phyloP scores from a whole-genome alignment of 2,888 invertebrate genomes.

The Leucophenga maculata region DNA sequence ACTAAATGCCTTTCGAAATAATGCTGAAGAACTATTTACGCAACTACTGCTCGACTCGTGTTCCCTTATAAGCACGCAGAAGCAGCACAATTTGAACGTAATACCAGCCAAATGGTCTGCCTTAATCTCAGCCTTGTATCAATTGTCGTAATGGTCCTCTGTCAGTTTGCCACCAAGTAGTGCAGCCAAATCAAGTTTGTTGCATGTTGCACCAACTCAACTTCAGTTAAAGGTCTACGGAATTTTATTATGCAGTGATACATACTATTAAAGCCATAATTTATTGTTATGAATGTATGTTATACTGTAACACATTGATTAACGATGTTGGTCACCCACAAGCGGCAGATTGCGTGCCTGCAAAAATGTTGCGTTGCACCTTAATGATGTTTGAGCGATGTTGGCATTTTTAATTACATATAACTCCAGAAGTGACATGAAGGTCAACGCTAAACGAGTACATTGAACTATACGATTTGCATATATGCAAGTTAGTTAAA shows the following conservation, averaged over 20 bases:
- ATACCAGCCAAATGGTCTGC: neutral
- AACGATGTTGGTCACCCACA: constrained; percentile 24
- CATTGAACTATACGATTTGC: too few relatives aligned
- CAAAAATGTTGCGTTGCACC: neutral
- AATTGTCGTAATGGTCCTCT: neutral
- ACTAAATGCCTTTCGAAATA: neutral
- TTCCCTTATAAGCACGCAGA: neutral
- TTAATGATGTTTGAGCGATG: constrained; percentile 6
- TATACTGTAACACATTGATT: constrained; percentile 14
- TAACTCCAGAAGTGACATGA: too few relatives aligned
- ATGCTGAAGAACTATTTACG: neutral
- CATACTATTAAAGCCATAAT: constrained; percentile 1
- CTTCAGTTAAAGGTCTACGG: constrained; percentile 1
- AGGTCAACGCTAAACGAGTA: too few relatives aligned
- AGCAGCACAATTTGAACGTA: neutral
- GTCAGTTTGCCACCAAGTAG: neutral
- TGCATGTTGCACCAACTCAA: neutral
- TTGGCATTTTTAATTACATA: neutral
- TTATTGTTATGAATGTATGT: constrained; percentile 1
- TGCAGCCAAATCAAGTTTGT: neutral
- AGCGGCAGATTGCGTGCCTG: neutral
- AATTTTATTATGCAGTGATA: neutral
- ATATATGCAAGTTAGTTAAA: too few relatives aligned
- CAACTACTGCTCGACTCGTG: neutral
- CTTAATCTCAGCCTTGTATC: constrained; percentile 18